These are phyloP conservation scores for Brotula barbata DNA, from an alignment of 2,797 vertebrate species.

Conservation along the genomic window DNA sequence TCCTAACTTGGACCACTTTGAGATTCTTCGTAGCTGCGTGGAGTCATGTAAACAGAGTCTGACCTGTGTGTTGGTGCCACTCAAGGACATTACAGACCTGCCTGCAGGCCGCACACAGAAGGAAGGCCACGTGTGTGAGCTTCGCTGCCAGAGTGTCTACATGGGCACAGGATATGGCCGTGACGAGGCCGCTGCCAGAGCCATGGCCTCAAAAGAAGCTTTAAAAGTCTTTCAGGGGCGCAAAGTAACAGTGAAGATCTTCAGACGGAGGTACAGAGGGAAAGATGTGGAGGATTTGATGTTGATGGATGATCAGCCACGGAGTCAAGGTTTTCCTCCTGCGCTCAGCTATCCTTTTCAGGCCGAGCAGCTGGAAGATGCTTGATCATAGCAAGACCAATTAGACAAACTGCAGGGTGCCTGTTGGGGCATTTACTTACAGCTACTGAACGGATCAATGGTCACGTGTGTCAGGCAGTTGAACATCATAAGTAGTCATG, in stretches of 20 bases:
- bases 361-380: slow-evolving; percentile 52
- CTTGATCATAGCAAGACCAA: slow-evolving; percentile 33
- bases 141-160: slow-evolving; percentile 93
- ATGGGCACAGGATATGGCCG: slow-evolving; percentile 95
- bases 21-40: slow-evolving; percentile 89
- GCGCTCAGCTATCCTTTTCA: slow-evolving; percentile 90
- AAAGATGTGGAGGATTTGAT: slow-evolving; percentile 93
- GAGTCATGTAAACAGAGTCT: slow-evolving; percentile 91
- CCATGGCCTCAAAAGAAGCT: slow-evolving; percentile 95
- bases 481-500: slow-evolving; percentile 5
- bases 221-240: slow-evolving; percentile 95
- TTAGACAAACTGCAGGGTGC: not conserved
- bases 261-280: slow-evolving; percentile 88
- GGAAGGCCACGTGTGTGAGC: slow-evolving; percentile 95
- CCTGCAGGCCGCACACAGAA: slow-evolving; percentile 90
- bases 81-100: slow-evolving; percentile 93
- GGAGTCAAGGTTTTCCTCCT: slow-evolving; percentile 89
- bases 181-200: slow-evolving; percentile 89
- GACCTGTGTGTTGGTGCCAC: slow-evolving; percentile 90
- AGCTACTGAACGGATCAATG: slow-evolving; percentile 36
- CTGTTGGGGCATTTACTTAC: slow-evolving; percentile 8
- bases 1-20: slow-evolving; percentile 89
- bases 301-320: slow-evolving; percentile 90
- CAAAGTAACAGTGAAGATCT: slow-evolving; percentile 93
- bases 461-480: slow-evolving; percentile 5